These are phyloP conservation scores for Drosophila sproati DNA, from an alignment of 1,140 invertebrate species.

Conservation along the genomic window DNA sequence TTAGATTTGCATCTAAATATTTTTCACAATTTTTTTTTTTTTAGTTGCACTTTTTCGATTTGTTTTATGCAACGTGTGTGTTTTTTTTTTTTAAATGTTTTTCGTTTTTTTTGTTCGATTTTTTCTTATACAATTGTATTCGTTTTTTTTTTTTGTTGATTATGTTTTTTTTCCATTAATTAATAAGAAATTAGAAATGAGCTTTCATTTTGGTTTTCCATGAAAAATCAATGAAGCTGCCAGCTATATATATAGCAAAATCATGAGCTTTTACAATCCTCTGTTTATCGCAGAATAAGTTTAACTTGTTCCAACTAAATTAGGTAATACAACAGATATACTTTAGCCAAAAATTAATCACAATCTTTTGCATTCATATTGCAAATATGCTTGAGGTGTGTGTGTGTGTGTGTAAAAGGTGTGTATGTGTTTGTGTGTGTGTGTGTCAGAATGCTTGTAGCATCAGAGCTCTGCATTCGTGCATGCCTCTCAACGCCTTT, in stretches of 20 bases:
- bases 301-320: conserved; percentile 67
- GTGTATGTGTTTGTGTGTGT: conserved; percentile 4
- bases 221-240: conserved; percentile 77
- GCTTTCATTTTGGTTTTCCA: conserved; percentile 71
- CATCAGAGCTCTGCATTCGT: conserved; percentile 14
- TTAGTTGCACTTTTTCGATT: conserved; percentile 55
- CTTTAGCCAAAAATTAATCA: conserved; percentile 70
- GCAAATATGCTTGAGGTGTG: conserved; percentile 41
- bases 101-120: conserved; percentile 60
- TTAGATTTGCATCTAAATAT: conserved; percentile 57
- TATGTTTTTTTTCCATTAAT: conserved; percentile 29
- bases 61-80: conserved; percentile 43
- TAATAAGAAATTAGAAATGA: conserved; percentile 38
- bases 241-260: conserved; percentile 47
- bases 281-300: conserved; percentile 51
- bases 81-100: conserved; percentile 58
- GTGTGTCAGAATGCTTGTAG: conserved; percentile 28
- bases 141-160: conserved; percentile 42
- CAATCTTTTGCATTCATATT: conserved; percentile 54
- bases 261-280: conserved; percentile 39
- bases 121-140: conserved; percentile 50
- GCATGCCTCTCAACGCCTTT: conserved; percentile 29
- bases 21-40: conserved; percentile 51
- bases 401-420: conserved; percentile 26
- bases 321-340: conserved; percentile 64